Evolutionary conservation across 2,888 invertebrate genomes (phyloP).

Genomic region (Plebejus argus): DNA sequence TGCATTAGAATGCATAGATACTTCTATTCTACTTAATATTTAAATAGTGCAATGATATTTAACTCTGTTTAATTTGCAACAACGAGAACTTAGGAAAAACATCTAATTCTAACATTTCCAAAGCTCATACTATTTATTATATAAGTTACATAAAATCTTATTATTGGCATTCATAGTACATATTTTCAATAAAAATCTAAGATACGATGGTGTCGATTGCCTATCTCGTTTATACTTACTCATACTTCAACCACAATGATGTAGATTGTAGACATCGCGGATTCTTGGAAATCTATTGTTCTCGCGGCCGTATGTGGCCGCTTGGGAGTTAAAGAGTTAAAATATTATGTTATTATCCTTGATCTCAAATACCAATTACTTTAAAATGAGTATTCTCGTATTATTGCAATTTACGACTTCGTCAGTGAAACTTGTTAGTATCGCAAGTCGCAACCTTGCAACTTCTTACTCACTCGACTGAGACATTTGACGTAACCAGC

Average conservation of each 20-base stretch:
- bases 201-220: too few species aligned
- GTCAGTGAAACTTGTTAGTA: slow-evolving; percentile 19
- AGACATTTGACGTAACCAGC: slow-evolving; percentile 20
- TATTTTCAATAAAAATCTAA: too few species aligned
- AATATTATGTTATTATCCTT: neutral
- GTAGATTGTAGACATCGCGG: too few species aligned
- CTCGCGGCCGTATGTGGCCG: too few species aligned
- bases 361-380: neutral
- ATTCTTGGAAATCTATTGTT: too few species aligned
- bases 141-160: too few species aligned
- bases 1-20: neutral
- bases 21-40: neutral
- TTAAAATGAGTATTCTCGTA: neutral
- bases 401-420: neutral
- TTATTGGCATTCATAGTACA: too few species aligned
- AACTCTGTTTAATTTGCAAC: neutral
- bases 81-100: neutral
- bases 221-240: too few species aligned
- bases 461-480: slow-evolving; percentile 19
- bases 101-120: too few species aligned
- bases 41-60: neutral
- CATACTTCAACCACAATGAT: too few species aligned
- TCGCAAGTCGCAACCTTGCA: slow-evolving; percentile 18
- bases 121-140: too few species aligned
- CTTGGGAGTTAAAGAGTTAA: too few species aligned